Base-by-base conservation (phyloP, 2,888 invertebrate genomes). In the Tetragnatha montana region DNA sequence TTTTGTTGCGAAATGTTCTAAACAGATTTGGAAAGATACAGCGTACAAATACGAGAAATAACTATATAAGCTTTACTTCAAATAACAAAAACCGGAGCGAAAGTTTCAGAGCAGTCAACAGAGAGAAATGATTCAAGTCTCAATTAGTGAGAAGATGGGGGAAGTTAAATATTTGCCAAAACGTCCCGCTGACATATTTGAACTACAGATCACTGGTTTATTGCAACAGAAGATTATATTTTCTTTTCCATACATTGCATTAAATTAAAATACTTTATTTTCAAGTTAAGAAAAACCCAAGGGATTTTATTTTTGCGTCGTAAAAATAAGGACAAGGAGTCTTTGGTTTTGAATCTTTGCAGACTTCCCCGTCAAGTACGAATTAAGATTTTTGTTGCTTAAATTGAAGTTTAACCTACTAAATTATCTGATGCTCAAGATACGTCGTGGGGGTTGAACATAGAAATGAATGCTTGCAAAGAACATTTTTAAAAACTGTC, bases 121-220 rank as follows among this genome's bases (percentile, higher is more conserved):
- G 69, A 49, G 35, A 69, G 49, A 80, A 80, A 80, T 80, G 80
- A 80, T 80, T 80, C 47, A 80, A 80, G 80, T 22, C 60, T 78
- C 10, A 78, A 78, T 78, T 78, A 22, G n/a, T 51, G 8, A 17
- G 47, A 49, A 8, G 47, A 69, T 19, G 69, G 69, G n/a, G 69
- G 80, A 47, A 49, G 47, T 80, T 69, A 80, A 80, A 80, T 80
- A 80, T 80, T 80, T 80, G 47, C 69, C 69, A 22, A 70, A 68
- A 80, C 47, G 47, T 21, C 70, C 22, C 7, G 47, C 68, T 80
- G 69, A 80, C 69, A 47, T 80, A 69, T 80, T 80, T 47, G 80
- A 4, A 75, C 75, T 47, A 49, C 60, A 78, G 35, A 0, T 22
- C 22, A n/a, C 22, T 60, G 22, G 21, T 78, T 78, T 60, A 35